Base-by-base conservation (phyloP, 2,797 vertebrate genomes). In the Centroberyx gerrardi region DNA sequence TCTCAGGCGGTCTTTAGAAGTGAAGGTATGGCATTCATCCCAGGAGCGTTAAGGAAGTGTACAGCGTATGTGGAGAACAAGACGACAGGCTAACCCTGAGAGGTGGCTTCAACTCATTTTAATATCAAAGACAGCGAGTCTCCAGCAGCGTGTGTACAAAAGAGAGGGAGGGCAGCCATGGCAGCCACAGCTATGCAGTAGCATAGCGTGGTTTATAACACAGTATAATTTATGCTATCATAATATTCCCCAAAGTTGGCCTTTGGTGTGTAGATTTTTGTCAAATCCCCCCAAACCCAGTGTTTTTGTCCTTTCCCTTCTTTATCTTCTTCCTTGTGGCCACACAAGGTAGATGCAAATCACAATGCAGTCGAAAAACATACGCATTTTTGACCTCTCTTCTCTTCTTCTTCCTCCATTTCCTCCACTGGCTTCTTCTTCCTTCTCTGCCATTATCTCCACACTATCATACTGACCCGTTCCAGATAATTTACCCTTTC, bases 91-190 rank as follows among this genome's bases (percentile, higher is more conserved):
- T 75, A 14, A 75, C 12, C 36, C 52, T 60, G 29, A 72, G 68
- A 28, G 48, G 48, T 17, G 59, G 61, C 48, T 69, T 70, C n/a
- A 62, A 62, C 18, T 79, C 2, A 70, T 83, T 76, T 85, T 15
- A 66, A 80, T 55, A 78, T 81, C 72, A 83, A 78, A 77, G 62
- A 31, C 65, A 18, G 36, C 1, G 27, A 62, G 17, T 44, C n/a
- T 73, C 66, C 84, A 77, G 68, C 55, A 56, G 17, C 44, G 51
- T 28, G 55, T 38, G 51, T 55, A 6, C 17, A 14, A 51, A 40
- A 51, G 76, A n/a, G 53, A 29, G 68, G 28, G 69, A 70, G 55
- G 8, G 44, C 17, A 29, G 22, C 27, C 3, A 42, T n/a, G 38
- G 5, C 12, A 12, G 27, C 53, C 54, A 46, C 6, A 9, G 0